Evolutionary conservation across 1,140 invertebrate species (phyloP), one percentile per base, ranked within the genome.

Genomic region (Macrostomum lignano): DNA sequence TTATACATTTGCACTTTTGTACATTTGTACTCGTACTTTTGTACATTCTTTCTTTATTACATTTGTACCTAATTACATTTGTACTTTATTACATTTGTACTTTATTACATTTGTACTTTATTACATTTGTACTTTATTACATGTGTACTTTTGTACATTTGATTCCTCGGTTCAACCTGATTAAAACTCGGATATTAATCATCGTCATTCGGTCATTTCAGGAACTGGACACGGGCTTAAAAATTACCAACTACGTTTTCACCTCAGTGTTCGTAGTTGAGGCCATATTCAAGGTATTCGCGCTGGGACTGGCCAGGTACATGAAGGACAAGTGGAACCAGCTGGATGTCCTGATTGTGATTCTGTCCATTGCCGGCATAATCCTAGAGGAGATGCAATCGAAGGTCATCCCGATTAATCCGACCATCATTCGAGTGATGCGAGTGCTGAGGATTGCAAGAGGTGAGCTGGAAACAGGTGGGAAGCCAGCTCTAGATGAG

Each of bases 231-330:
- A 91, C 91, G 52, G 72, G 81, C 2, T 58, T 98, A 34, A 86
- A 88, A 55, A 86, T 94, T 46, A 91, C 94, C 60, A 98, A 98
- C 56, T 96, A 93, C 48, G 91, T 96, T 60, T 98, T 98, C 60
- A 96, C 91, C 6, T 77, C 78, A 11, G 86, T 96, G 19, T 98
- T 98, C 52, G 91, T 94, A 42, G 59, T 94, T 11, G 88, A 98
- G 64, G 77, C 79, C 9, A 65, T 69, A 10, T 82, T 94, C 74
- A 96, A 98, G 57, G 62, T 94, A 7, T 65, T 88, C 5, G 86
- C 91, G 0, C 60, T 96, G 23, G 88, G 88, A 31, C 62, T 81
- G 38, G 66, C 70, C 40, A 63, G 86, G 33, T 96, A 96, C 49
- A 61, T 96, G 25, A 78, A 77, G 63, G 91, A 96, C 60, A 84